Conservation (phyloP, 2,888 invertebrate species). For the Acanthosepion esculentum region DNA sequence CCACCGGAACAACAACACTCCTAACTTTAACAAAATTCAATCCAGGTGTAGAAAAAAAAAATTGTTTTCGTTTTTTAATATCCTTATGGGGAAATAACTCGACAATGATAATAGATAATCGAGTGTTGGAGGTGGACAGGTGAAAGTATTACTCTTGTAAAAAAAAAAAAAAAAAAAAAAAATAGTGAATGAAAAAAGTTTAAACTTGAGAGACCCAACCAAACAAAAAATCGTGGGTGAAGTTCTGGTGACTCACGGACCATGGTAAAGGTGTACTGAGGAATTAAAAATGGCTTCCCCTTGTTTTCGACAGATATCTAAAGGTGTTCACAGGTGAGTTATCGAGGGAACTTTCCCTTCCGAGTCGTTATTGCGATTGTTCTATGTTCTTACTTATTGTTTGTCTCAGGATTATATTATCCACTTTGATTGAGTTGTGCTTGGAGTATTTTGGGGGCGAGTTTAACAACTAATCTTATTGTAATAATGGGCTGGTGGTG, state of each 20-base stretch:
- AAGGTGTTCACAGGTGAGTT: constrained; percentile 33
- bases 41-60: neutral
- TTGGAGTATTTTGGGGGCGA: neutral
- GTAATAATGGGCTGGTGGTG: neutral
- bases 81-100: neutral
- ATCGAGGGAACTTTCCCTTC: neutral
- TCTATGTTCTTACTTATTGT: neutral
- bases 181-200: neutral
- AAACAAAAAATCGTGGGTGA: neutral
- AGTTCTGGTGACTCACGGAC: constrained; percentile 14
- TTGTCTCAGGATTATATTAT: neutral
- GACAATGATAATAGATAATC: neutral
- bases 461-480: neutral
- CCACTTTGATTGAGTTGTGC: neutral
- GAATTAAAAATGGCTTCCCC: constrained; percentile 10
- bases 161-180: neutral
- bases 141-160: neutral
- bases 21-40: neutral
- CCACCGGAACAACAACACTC: constrained; percentile 2
- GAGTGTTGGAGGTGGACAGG: neutral
- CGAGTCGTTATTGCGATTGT: neutral
- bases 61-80: neutral
- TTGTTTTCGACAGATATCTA: constrained; percentile 22
- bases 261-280: constrained; percentile 33
- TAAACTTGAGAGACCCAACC: neutral